A percentile compares a stretch with the other conserved stretches of the same genome.
Evolutionary conservation across 1,140 invertebrate genomes (phyloP).

Genomic region (Panonychus citri): DNA sequence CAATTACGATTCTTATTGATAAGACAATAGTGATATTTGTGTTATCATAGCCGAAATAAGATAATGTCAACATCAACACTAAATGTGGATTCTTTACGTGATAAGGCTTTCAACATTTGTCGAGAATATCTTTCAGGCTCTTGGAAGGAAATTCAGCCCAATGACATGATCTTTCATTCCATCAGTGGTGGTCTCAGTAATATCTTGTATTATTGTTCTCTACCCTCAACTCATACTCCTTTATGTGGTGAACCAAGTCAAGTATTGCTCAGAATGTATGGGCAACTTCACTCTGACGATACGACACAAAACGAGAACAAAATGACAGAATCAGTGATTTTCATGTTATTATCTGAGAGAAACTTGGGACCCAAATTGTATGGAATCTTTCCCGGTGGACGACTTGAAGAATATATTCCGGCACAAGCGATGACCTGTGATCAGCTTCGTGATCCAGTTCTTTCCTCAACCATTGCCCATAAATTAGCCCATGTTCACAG

Average conservation of each 20-base stretch:
- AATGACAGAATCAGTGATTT: conserved; percentile 83
- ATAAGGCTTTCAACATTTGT: no score
- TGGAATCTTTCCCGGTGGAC: conserved; percentile 80
- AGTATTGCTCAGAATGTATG: conserved; percentile 72
- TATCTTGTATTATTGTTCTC: conserved; percentile 30
- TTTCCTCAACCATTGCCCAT: conserved; percentile 58
- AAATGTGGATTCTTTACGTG: no score
- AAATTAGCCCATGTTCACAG: conserved; percentile 75
- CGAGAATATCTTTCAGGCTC: no score
- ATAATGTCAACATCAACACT: no score
- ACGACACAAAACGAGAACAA: conserved; percentile 40
- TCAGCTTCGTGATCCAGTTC: conserved; percentile 46
- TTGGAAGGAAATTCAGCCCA: no score
- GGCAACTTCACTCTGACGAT: conserved; percentile 31
- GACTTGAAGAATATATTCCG: conserved; percentile 88
- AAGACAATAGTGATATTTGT: no score
- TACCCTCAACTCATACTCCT: conserved; percentile 24
- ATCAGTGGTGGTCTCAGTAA: conserved; percentile 33
- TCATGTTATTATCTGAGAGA: conserved; percentile 73
- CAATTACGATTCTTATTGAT: no score
- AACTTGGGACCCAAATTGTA: conserved; percentile 77
- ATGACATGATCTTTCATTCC: no score
- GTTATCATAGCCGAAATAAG: no score
- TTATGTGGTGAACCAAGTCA: conserved; percentile 29
- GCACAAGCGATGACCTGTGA: conserved; percentile 52